Conservation (phyloP, 2,888 invertebrate species). For the Zaprionus lineosus region DNA sequence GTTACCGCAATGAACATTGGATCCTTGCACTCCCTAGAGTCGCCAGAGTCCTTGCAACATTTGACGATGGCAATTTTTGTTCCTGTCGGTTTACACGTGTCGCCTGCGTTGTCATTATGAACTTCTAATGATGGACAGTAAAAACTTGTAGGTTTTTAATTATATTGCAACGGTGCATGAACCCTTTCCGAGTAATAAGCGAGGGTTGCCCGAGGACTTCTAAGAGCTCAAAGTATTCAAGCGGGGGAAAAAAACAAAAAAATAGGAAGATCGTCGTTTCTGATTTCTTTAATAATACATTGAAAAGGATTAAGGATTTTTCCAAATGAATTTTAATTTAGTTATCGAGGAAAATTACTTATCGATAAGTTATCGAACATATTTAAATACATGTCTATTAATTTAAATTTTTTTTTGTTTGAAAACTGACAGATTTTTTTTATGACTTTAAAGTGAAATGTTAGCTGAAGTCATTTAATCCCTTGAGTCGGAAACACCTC, state of each 20-base stretch:
- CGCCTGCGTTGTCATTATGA: slow-evolving; percentile 47
- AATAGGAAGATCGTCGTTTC: too few relatives aligned
- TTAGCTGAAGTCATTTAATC: too few relatives aligned
- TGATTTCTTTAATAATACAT: too few relatives aligned
- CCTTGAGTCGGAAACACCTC: neutral
- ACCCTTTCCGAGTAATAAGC: neutral
- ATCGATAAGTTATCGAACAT: neutral
- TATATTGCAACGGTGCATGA: slow-evolving; percentile 45
- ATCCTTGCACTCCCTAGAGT: slow-evolving; percentile 1
- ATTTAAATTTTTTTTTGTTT: too few relatives aligned
- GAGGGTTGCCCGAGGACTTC: slow-evolving; percentile 7
- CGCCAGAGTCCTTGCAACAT: slow-evolving; percentile 24
- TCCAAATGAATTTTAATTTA: too few relatives aligned
- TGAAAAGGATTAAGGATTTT: too few relatives aligned
- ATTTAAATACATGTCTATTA: neutral
- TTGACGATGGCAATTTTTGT: slow-evolving; percentile 31
- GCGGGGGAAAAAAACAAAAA: too few relatives aligned
- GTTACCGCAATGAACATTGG: too few relatives aligned
- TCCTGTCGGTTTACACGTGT: slow-evolving; percentile 58
- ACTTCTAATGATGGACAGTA: slow-evolving; percentile 51
- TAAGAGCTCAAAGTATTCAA: neutral
- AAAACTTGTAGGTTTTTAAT: slow-evolving; percentile 65
- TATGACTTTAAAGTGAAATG: too few relatives aligned
- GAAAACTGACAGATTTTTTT: too few relatives aligned
- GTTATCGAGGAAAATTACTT: neutral